These are phyloP conservation scores for Neoitamus cyanurus DNA, from an alignment of 2,888 invertebrate species.

Conservation along the genomic window DNA sequence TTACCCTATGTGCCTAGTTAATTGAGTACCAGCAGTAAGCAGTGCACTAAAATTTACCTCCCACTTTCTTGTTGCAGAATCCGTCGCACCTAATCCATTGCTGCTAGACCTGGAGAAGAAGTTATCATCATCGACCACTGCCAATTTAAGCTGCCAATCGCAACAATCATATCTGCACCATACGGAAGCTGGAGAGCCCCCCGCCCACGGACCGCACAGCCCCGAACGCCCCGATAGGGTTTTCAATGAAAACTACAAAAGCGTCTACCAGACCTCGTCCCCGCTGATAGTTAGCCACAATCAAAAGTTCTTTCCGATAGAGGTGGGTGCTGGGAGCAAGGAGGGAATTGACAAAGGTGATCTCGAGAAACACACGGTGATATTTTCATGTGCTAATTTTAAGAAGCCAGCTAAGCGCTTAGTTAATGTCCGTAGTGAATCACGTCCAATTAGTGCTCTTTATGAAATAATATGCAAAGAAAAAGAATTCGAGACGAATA, in stretches of 20 bases:
- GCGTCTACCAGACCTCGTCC: constrained; percentile 64
- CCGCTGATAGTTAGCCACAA: constrained; percentile 59
- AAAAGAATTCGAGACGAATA: constrained; percentile 60
- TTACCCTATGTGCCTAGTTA: neutral
- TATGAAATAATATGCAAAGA: constrained; percentile 68
- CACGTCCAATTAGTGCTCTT: constrained; percentile 65
- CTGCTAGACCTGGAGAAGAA: constrained; percentile 56
- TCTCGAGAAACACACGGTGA: constrained; percentile 50
- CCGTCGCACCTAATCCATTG: constrained; percentile 56
- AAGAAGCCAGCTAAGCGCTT: constrained; percentile 59
- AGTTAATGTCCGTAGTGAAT: constrained; percentile 65
- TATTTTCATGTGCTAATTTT: constrained; percentile 52
- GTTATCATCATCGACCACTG: constrained; percentile 68
- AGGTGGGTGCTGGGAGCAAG: neutral
- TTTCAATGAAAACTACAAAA: constrained; percentile 61
- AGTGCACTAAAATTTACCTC: neutral
- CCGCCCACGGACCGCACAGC: neutral
- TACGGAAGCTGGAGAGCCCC: constrained; percentile 61
- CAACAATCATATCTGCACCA: constrained; percentile 59
- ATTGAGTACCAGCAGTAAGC: neutral
- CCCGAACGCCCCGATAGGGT: neutral
- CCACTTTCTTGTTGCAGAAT: constrained; percentile 57
- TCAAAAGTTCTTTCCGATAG: constrained; percentile 59
- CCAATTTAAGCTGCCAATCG: constrained; percentile 68
- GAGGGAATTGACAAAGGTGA: constrained; percentile 10